Evolutionary conservation across 2,888 invertebrate species (phyloP).

Genomic region (Tiliacea aurago): DNA sequence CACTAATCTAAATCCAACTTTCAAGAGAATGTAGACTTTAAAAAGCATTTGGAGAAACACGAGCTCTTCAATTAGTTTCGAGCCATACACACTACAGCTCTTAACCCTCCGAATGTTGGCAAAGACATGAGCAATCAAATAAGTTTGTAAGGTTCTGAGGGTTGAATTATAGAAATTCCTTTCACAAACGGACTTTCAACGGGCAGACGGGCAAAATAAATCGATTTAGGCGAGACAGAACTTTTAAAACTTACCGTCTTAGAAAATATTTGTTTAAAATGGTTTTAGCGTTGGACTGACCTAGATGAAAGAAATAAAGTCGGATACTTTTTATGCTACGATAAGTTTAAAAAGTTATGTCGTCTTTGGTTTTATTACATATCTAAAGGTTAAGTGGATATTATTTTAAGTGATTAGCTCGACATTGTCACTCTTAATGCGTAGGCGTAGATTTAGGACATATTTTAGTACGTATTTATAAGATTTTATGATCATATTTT

Average conservation of each 20-base stretch:
- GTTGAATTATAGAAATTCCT: constrained; percentile 62
- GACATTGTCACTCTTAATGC: neutral
- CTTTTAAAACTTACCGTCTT: constrained; percentile 45
- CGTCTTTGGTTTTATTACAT: constrained; percentile 1
- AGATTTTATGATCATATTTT: neutral
- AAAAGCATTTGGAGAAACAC: constrained; percentile 42
- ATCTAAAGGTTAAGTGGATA: neutral
- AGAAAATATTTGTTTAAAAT: constrained; percentile 54
- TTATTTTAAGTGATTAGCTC: constrained; percentile 5
- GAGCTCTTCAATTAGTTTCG: constrained; percentile 49
- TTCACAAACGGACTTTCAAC: constrained; percentile 46
- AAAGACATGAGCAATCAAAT: constrained; percentile 64
- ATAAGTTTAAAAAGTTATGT: constrained; percentile 9
- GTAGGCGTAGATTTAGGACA: neutral
- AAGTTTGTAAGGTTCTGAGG: constrained; percentile 47
- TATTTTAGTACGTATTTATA: neutral
- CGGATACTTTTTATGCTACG: constrained; percentile 20
- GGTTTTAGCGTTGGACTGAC: constrained; percentile 31
- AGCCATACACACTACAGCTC: constrained; percentile 40
- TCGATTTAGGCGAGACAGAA: constrained; percentile 52
- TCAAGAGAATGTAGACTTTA: constrained; percentile 36
- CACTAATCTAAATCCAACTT: constrained; percentile 37
- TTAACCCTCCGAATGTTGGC: constrained; percentile 30
- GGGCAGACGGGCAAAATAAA: constrained; percentile 48
- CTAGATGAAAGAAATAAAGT: constrained; percentile 13